phyloP scores from a whole-genome alignment of 2,113 vertebrate species.

The Catagonus wagneri region DNA sequence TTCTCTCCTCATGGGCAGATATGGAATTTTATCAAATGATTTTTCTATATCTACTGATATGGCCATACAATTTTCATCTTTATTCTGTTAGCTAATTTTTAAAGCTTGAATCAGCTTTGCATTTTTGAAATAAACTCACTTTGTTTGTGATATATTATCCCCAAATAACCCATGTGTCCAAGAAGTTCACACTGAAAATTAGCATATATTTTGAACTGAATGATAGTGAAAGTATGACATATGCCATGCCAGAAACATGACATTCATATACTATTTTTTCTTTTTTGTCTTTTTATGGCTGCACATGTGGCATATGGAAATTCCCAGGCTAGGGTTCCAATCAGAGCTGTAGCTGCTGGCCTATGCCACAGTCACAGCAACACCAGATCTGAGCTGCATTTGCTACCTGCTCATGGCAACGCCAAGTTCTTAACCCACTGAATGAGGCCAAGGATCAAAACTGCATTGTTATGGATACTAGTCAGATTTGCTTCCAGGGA shows the following conservation, averaged over 20 bases:
- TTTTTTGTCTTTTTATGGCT: too few species aligned
- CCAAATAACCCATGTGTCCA: neutral
- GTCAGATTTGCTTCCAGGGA: too few species aligned
- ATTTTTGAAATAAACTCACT: neutral
- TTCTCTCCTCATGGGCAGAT: neutral
- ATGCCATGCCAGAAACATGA: neutral
- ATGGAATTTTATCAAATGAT: slow-evolving; percentile 36
- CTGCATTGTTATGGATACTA: too few species aligned
- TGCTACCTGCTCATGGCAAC: too few species aligned
- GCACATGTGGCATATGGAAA: too few species aligned
- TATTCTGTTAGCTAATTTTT: slow-evolving; percentile 8
- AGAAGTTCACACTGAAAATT: neutral
- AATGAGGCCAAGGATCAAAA: too few species aligned
- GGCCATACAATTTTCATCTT: neutral
- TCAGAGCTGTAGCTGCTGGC: too few species aligned
- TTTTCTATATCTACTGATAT: slow-evolving; percentile 19
- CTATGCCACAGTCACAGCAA: too few species aligned
- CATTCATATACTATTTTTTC: neutral
- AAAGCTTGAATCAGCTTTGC: neutral
- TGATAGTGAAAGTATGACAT: neutral
- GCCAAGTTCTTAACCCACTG: too few species aligned
- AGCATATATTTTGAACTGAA: slow-evolving; percentile 15
- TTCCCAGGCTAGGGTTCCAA: too few species aligned
- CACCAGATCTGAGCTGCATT: too few species aligned
- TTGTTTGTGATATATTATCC: neutral